phyloP scores from a whole-genome alignment of 2,113 vertebrate genomes.

The Pelecanus crispus region DNA sequence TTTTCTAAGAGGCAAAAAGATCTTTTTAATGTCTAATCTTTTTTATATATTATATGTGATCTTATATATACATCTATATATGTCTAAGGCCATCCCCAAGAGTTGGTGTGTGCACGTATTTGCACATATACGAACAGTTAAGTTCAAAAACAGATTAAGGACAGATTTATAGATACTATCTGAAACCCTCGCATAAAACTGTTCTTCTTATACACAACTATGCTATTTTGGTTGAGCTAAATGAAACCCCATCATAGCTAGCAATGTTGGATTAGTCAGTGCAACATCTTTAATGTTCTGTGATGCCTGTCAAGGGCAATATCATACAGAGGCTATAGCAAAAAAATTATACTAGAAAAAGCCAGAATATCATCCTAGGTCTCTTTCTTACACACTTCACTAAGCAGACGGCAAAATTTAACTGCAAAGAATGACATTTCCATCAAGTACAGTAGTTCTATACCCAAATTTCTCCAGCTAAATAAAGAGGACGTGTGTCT shows the following conservation, averaged over 20 bases:
- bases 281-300: not conserved
- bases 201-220: not conserved
- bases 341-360: not conserved
- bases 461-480: not conserved
- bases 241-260: not conserved
- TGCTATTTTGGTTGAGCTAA: not conserved
- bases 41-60: too few species aligned
- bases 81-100: not conserved
- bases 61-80: not conserved
- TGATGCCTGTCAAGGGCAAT: not conserved
- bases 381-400: not conserved
- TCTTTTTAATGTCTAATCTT: not conserved
- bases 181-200: not conserved
- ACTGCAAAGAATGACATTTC: not conserved
- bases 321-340: not conserved
- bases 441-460: not conserved
- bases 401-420: not conserved
- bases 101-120: not conserved
- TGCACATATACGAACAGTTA: not conserved
- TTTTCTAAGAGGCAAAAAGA: not conserved
- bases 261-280: not conserved
- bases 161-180: not conserved
- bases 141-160: not conserved
- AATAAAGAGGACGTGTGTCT: accelerated
- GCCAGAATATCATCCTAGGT: not conserved